Conservation (phyloP, 2,113 vertebrate species). For the Centropus unirufus region DNA sequence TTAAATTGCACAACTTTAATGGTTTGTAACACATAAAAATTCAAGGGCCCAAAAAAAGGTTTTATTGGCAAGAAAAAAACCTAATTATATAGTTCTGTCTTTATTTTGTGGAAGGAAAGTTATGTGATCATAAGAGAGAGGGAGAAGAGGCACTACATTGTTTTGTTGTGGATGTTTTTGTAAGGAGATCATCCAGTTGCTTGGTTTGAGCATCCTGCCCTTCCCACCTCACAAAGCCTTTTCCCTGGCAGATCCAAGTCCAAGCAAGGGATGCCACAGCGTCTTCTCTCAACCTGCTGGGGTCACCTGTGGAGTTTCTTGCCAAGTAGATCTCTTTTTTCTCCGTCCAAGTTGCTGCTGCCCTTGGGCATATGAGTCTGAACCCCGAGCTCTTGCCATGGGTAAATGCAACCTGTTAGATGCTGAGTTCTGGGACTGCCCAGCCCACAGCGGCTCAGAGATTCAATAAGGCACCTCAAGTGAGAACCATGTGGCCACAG, state of each 20-base stretch:
- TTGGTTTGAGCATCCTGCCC: not conserved
- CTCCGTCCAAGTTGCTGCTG: not conserved
- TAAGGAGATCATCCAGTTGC: not conserved
- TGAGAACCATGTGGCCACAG: not conserved
- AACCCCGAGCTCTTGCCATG: not conserved
- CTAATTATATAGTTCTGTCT: not conserved
- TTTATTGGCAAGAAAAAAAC: not conserved
- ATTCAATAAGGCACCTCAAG: not conserved
- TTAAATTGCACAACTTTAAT: not conserved
- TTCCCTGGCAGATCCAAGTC: not conserved
- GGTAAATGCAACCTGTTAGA: not conserved
- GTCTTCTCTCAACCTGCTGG: not conserved
- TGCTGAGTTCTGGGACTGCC: accelerated
- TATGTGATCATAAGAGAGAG: not conserved
- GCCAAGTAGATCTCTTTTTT: not conserved
- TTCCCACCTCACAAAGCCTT: not conserved
- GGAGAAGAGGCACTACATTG: not conserved
- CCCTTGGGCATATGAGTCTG: not conserved
- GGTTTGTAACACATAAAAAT: not conserved
- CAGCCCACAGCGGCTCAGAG: not conserved
- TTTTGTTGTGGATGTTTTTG: not conserved
- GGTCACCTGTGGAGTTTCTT: not conserved
- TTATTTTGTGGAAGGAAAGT: not conserved
- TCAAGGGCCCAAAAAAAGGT: not conserved
- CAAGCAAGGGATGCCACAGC: not conserved